Base-by-base conservation (phyloP, 64 coral and sea anemone species). In the Trachythela sp. region DNA sequence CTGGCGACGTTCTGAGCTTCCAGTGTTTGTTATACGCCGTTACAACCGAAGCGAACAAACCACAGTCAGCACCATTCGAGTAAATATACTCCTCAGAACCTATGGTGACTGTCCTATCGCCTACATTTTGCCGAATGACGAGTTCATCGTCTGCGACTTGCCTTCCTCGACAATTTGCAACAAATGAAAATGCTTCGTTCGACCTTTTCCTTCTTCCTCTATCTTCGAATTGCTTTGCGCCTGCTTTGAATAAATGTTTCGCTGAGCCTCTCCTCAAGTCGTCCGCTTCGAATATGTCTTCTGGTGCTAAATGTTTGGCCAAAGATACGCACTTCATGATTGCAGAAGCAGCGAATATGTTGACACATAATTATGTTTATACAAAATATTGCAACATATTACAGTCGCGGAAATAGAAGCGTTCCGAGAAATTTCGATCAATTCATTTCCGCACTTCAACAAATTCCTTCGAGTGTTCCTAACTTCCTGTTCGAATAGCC, bases 1-100 rank as follows among this genome's bases (percentile, higher is more conserved):
- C 94, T 11, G 94, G 87, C 17, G 94, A 95, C 8, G 91, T 95
- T 90, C 94, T 36, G 1, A 95, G n/a, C n/a, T n/a, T n/a, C n/a
- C n/a, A n/a, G n/a, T n/a, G n/a, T n/a, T n/a, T n/a, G n/a, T n/a
- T n/a, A n/a, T n/a, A n/a, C n/a, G n/a, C n/a, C n/a, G n/a, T n/a
- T n/a, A n/a, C n/a, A n/a, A n/a, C n/a, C n/a, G n/a, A n/a, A n/a
- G n/a, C n/a, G n/a, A n/a, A n/a, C n/a, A n/a, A n/a, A n/a, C n/a
- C n/a, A n/a, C n/a, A 88, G 40, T 94, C 87, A 9, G 4, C 37
- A 14, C 34, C 70, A 18, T 43, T 22, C 0, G 84, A 58, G 48
- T 89, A 91, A 33, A 94, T 86, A 9, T 0, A 51, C 30, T 94
- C 93, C 15, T 89, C 40, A 41, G 93, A 94, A 9, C 93, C 93